Conservation (phyloP, 2,888 invertebrate species). For the Zaprionus bogoriensis region DNA sequence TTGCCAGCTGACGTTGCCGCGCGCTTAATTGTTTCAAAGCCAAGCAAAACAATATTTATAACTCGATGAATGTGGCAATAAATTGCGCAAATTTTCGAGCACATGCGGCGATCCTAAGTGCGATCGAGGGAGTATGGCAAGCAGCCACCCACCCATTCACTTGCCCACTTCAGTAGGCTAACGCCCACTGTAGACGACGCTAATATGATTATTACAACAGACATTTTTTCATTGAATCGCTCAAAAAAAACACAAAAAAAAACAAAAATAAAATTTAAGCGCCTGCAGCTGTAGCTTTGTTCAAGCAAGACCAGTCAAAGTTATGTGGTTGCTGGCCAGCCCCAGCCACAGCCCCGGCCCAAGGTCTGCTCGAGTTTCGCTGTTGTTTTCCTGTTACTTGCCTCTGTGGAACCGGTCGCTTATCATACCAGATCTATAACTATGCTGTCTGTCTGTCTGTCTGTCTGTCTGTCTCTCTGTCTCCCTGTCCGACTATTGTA, state of each 20-base stretch:
- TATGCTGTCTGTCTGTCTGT: conserved; percentile 13
- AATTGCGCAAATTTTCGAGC: conserved; percentile 13
- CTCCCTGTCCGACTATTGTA: not conserved
- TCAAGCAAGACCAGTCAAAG: not conserved
- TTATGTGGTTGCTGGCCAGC: conserved; percentile 20
- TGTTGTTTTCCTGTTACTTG: conserved; percentile 37
- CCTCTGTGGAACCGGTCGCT: conserved; percentile 53
- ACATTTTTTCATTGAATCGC: conserved; percentile 1
- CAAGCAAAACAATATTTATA: conserved; percentile 1
- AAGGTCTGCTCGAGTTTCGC: conserved; percentile 33
- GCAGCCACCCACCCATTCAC: conserved; percentile 10
- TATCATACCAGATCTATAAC: conserved; percentile 56
- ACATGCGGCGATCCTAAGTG: conserved; percentile 3
- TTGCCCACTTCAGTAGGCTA: conserved; percentile 3
- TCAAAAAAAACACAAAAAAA: too few species aligned
- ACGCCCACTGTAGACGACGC: conserved; percentile 13
- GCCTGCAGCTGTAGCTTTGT: conserved; percentile 46
- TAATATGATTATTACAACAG: conserved; percentile 37
- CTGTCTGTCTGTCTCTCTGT: conserved; percentile 12
- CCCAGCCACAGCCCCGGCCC: too few species aligned
- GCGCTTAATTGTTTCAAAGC: conserved; percentile 15
- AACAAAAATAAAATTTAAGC: not conserved
- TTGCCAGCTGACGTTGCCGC: conserved; percentile 28
- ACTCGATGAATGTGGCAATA: conserved; percentile 9
- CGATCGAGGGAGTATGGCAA: not conserved